Base-by-base conservation (phyloP, 2,113 vertebrate genomes). In the Haemorhous mexicanus region DNA sequence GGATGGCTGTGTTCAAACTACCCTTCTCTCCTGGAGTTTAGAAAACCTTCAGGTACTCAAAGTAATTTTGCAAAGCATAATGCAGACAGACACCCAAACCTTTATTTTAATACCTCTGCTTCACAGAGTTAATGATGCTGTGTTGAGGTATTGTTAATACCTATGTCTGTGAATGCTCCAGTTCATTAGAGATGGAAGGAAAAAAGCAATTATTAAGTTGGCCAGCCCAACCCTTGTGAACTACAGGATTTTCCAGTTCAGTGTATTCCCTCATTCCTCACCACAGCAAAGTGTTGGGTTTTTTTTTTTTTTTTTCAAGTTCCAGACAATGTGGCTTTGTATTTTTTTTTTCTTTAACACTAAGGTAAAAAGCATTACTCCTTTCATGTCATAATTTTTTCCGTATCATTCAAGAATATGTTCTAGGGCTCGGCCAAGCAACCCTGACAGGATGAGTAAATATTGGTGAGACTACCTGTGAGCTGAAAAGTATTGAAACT, bases 221-320 rank as follows among this genome's bases (percentile, higher is more conserved):
- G 77, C 76, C 61, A 66, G 66, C 80, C 87, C 91, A 95, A 4
- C 89, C 81, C 70, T 41, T 50, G 53, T 39, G 70, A 93, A 43
- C 41, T 6, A 96, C 95, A 85, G 91, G 93, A 93, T 95, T 95
- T 96, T 96, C 91, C 91, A 92, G 91, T 95, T 87, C 81, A 87
- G 74, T 62, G n/a, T 96, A 89, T 79, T 89, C 91, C 49, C 22
- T 79, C 56, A 56, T 91, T 84, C 58, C 55, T 82, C 37, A 10
- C 61, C 24, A 2, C 49, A 79, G 49, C 26, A 16, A 52, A 86
- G 47, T 18, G 20, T 2, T 22, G 11, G 22, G 11, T 10, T 32
- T 75, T 37, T 24, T 10, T 83, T 78, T 78, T 70, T 67, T 69
- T 79, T 74, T 75, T 62, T 37, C 13, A 27, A 21, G 19, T 62